Conservation (phyloP, 2,888 invertebrate species). For the Melinaea menophilus region DNA sequence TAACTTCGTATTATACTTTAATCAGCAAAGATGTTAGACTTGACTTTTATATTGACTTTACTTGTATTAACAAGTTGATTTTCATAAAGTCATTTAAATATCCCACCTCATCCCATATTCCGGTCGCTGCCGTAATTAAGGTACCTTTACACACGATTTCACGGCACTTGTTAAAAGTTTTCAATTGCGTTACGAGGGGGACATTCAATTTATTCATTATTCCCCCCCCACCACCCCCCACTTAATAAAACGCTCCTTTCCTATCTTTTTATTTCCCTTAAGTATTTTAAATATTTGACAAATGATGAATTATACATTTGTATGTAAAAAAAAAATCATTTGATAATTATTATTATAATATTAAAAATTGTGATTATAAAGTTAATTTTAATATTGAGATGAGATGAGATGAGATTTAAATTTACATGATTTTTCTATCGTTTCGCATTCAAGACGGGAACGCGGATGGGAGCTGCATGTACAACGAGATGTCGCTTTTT, state of each 20-base stretch:
- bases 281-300: constrained; percentile 74
- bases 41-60: constrained; percentile 27
- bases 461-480: constrained; percentile 52
- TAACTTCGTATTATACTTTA: constrained; percentile 6
- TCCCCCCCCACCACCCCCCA: constrained; percentile 59
- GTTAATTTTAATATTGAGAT: constrained; percentile 20
- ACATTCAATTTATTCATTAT: constrained; percentile 76
- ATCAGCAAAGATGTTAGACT: constrained; percentile 39
- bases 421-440: constrained; percentile 18
- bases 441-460: constrained; percentile 51
- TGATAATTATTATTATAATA: constrained; percentile 21
- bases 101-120: constrained; percentile 70
- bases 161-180: constrained; percentile 77
- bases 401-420: no score
- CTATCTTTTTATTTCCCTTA: constrained; percentile 63
- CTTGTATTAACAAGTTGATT: constrained; percentile 64
- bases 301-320: constrained; percentile 70
- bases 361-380: constrained; percentile 26
- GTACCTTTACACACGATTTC: constrained; percentile 77
- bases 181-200: constrained; percentile 74
- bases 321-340: constrained; percentile 43
- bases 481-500: constrained; percentile 55
- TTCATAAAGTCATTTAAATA: constrained; percentile 68
- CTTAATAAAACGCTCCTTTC: constrained; percentile 72
- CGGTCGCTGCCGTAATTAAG: constrained; percentile 66